Base-by-base conservation (phyloP, 2,797 vertebrate genomes). In the Botia kubotai region DNA sequence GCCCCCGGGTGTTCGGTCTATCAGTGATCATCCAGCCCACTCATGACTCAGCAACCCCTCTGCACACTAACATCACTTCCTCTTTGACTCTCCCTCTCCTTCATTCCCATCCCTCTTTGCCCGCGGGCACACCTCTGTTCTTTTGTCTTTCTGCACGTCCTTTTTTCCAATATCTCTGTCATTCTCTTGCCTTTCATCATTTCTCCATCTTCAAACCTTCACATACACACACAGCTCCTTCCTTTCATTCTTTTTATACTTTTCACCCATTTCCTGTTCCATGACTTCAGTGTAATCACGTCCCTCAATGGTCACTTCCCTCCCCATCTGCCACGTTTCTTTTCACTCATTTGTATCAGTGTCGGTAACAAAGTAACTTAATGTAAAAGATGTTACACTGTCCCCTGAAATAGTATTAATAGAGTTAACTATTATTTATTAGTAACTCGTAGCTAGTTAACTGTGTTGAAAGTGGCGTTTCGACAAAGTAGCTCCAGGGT, bases 21-120 rank as follows among this genome's bases (percentile, higher is more conserved):
- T 98, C 96, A 93, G 94, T 82, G 48, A 80, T 26, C 89, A 88
- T 83, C 94, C 96, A 96, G 95, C 94, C 94, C 90, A 95, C 83
- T 85, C 6, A 87, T 98, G 97, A 98, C 95, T 98, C 96, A 97
- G 97, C 97, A 95, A 23, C 88, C 88, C 86, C 87, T 72, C 52
- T 62, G 75, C 52, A 68, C 57, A 67, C 58, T 68, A 60, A 73
- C 79, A 76, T 77, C 79, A 81, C 63, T 76, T 77, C 77, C 72
- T 71, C 66, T 66, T 46, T 23, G 46, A 39, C 75, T 23, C 11
- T 57, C 17, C 23, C 29, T 21, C 60, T 29, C 13, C 16, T 33
- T 63, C 26, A 60, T 23, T 50, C 58, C 46, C 69, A 39, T 43
- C 72, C 55, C 72, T 39, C 70, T 43, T 21, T 66, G 65, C 75